Conservation (phyloP, 2,113 vertebrate genomes). For the Rynchops niger region DNA sequence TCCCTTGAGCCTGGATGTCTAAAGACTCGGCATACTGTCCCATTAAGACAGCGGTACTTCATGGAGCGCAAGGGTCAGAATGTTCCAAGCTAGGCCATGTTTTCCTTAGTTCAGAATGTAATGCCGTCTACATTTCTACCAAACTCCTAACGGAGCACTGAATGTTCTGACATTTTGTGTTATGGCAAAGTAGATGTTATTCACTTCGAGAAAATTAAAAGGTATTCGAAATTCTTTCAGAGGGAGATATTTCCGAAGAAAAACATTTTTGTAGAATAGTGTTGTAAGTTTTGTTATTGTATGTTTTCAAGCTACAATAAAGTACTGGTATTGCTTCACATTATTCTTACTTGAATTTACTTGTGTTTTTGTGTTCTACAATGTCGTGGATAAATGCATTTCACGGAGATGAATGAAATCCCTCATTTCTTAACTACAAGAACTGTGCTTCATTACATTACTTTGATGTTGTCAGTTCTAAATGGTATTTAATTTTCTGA, state of each 20-base stretch:
- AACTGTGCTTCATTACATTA: neutral
- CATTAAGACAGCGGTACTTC: neutral
- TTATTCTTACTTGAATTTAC: neutral
- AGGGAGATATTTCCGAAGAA: neutral
- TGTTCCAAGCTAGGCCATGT: neutral
- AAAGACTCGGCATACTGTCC: neutral
- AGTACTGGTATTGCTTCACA: neutral
- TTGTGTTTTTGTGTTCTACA: neutral
- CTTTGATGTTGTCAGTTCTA: neutral
- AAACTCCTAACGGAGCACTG: neutral
- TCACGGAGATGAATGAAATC: neutral
- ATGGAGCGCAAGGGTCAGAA: neutral
- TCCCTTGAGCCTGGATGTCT: neutral
- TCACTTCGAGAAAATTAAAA: neutral
- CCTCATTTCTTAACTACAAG: neutral
- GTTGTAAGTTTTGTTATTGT: neutral
- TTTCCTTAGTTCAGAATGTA: neutral
- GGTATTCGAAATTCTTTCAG: neutral
- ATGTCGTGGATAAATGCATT: neutral
- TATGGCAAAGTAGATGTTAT: neutral
- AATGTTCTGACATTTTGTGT: neutral
- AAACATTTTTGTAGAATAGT: neutral
- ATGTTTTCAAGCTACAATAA: slow-evolving; percentile 45
- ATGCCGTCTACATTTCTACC: neutral
- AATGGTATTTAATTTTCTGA: neutral